These are phyloP conservation scores for Nomada flava DNA, from an alignment of 2,888 invertebrate species.

Conservation along the genomic window DNA sequence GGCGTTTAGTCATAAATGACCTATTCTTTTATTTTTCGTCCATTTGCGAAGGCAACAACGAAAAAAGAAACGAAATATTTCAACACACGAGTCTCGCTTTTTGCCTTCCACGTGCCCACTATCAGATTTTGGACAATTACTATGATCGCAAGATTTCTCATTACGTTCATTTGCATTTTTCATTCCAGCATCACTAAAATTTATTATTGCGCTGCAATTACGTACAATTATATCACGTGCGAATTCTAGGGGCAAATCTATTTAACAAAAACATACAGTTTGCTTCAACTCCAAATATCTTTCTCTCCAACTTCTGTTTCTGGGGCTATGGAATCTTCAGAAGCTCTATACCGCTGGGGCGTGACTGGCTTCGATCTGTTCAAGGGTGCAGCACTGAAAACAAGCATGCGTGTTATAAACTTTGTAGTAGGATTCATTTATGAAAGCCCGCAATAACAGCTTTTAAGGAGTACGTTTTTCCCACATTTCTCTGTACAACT, in stretches of 20 bases:
- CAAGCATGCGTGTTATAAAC: background rate
- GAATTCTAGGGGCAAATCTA: constrained; percentile 7
- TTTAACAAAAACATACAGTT: background rate
- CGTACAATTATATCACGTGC: background rate
- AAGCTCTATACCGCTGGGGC: background rate
- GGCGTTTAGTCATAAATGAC: too few species aligned
- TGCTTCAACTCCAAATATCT: constrained; percentile 2
- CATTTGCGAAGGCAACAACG: too few species aligned
- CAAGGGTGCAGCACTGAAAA: background rate
- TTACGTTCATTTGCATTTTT: background rate
- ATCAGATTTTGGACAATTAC: background rate
- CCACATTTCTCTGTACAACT: too few species aligned
- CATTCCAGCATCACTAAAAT: background rate
- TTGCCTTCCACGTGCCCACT: background rate
- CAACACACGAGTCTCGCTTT: background rate
- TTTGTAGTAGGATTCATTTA: too few species aligned
- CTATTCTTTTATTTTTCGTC: too few species aligned
- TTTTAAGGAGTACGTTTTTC: too few species aligned
- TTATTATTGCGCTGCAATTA: constrained; percentile 20
- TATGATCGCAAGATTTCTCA: background rate
- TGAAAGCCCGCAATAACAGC: too few species aligned
- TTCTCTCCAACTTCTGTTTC: background rate
- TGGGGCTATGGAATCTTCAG: constrained; percentile 7
- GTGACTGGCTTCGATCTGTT: background rate
- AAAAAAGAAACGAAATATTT: too few species aligned